Evolutionary conservation across 2,113 vertebrate species (phyloP), one percentile per base, ranked within the genome.

Genomic region (Arenaria interpres): DNA sequence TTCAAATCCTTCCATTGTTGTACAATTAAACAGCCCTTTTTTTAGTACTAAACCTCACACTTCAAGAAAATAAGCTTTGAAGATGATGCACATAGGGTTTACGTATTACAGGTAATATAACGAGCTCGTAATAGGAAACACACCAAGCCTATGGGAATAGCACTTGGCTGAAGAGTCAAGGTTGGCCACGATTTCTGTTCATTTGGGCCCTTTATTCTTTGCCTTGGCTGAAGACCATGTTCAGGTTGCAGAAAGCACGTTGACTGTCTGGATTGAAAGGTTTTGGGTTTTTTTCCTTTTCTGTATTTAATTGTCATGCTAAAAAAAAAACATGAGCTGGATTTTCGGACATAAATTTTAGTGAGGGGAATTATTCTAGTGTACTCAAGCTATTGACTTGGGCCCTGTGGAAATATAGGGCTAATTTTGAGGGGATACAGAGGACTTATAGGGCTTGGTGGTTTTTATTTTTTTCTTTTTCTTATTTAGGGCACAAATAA

Each of bases 1-100:
- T 76, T 74, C 73, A 73, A 93, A 92, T 90, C 89, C 77, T 12
- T 66, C 53, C 57, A 92, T 86, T 95, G 90, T 88, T 32, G 14
- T 72, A 53, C 89, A 97, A 97, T 97, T 97, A 97, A 97, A 87
- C 37, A 73, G 35, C 6, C 71, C 54, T 35, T 88, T 85, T 94
- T 95, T 93, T 63, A 54, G 78, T 28, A 7, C 39, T 74, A 50
- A 93, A 69, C 53, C 66, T 86, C 72, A 23, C 63, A 53, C 60
- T 87, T 83, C 6, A 86, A 14, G 80, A 90, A 92, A 96, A 91
- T 39, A 64, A 62, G 69, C 87, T 96, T 95, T 93, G 63, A 41
- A 46, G 66, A 81, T 50, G 56, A 75, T 59, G 77, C 12, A 15
- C 10, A 16, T 21, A 16, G 27, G 37, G 50, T 59, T 94, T 75